Evolutionary conservation across 2,113 vertebrate species (phyloP).

Genomic region (Rhombomys opimus): DNA sequence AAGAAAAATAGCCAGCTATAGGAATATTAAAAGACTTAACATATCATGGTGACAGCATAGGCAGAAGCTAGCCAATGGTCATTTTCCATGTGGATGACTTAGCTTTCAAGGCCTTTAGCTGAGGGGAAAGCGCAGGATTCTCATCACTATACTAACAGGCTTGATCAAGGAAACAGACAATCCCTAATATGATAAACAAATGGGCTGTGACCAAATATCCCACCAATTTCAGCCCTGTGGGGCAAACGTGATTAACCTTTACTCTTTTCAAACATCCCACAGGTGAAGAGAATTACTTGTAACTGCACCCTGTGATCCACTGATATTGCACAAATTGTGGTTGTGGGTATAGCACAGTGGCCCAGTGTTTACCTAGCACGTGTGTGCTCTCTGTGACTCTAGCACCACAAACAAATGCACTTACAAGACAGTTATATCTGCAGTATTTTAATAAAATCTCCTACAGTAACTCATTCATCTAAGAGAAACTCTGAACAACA

Average conservation of each 20-base stretch:
- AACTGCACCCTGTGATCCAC: not conserved
- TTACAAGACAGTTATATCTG: not conserved
- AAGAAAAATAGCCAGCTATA: not conserved
- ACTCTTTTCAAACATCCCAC: not conserved
- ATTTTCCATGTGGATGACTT: not conserved
- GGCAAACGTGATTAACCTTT: conserved; percentile 3
- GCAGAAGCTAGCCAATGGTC: not conserved
- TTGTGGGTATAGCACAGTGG: not conserved
- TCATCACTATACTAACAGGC: not conserved
- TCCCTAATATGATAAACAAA: not conserved
- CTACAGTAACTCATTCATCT: not conserved
- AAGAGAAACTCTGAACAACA: not conserved
- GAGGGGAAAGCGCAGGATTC: not conserved
- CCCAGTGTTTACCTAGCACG: not conserved
- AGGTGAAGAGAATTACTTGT: not conserved
- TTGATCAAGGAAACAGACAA: not conserved
- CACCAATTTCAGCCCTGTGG: not conserved
- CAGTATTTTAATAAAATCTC: conserved; percentile 9
- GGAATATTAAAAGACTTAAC: not conserved
- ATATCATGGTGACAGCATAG: not conserved
- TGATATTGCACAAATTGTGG: not conserved
- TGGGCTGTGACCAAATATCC: not conserved
- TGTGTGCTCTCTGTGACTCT: too few species aligned
- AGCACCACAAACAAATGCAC: not conserved
- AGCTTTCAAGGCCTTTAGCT: conserved; percentile 9